Evolutionary conservation across 2,888 invertebrate species (phyloP).

Genomic region (Alcis repandata): DNA sequence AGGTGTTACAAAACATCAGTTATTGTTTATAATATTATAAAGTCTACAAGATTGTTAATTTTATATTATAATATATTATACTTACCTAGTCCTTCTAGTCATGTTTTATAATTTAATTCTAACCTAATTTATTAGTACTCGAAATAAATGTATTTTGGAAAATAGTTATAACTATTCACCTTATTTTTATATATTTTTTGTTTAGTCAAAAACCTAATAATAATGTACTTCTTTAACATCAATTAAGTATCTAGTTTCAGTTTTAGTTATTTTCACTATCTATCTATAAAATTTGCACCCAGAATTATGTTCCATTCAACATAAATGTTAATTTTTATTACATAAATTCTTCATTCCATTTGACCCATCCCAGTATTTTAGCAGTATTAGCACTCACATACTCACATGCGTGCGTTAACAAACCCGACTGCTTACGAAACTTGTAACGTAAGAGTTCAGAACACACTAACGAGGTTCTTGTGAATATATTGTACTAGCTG

Average conservation of each 20-base stretch:
- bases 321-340: too few species aligned
- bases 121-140: not conserved
- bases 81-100: not conserved
- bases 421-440: too few species aligned
- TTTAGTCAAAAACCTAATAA: not conserved
- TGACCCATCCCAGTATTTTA: conserved; percentile 15
- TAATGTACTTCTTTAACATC: too few species aligned
- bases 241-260: too few species aligned
- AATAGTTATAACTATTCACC: not conserved
- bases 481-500: not conserved
- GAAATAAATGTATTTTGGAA: not conserved
- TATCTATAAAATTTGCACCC: too few species aligned
- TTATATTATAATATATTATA: too few species aligned
- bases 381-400: conserved; percentile 23
- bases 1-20: not conserved
- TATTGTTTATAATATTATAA: conserved; percentile 8
- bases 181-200: not conserved
- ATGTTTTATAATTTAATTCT: not conserved
- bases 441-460: not conserved
- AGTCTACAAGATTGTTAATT: too few species aligned
- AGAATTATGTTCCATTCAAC: not conserved
- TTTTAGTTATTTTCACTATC: too few species aligned
- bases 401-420: not conserved
- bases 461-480: not conserved
- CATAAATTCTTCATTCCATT: conserved; percentile 1